phyloP scores from a whole-genome alignment of 1,140 invertebrate genomes.

The Zaprionus gabonicus region DNA sequence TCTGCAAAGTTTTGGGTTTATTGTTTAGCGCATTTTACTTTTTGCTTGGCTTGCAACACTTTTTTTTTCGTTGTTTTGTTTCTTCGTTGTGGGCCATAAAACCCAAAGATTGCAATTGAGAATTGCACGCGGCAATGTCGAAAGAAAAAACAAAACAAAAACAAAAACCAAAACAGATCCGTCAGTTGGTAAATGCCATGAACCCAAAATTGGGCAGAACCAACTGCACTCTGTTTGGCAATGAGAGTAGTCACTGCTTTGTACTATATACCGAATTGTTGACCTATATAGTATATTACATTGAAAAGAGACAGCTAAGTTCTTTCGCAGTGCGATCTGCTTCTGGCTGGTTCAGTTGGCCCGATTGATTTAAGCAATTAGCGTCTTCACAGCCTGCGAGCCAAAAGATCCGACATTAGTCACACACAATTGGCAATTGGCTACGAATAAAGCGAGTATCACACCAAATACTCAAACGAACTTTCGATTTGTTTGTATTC shows the following conservation, averaged over 20 bases:
- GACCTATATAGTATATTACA: slow-evolving; percentile 1
- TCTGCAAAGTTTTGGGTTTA: slow-evolving; percentile 7
- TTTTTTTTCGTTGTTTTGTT: background rate
- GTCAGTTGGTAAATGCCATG: slow-evolving; percentile 42
- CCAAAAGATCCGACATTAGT: slow-evolving; percentile 57
- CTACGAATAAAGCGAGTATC: slow-evolving; percentile 32
- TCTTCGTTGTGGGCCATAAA: slow-evolving; percentile 42
- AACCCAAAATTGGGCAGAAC: slow-evolving; percentile 23
- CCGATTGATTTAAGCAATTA: slow-evolving; percentile 68
- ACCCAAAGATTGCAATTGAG: slow-evolving; percentile 27
- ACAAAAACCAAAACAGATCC: slow-evolving; percentile 1
- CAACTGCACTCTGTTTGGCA: slow-evolving; percentile 12
- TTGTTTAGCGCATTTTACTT: slow-evolving; percentile 18
- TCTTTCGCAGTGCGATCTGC: background rate
- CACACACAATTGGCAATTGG: slow-evolving; percentile 68
- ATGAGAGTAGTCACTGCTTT: background rate
- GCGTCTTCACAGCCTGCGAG: slow-evolving; percentile 40
- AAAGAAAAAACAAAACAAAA: slow-evolving; percentile 29
- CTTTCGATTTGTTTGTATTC: slow-evolving; percentile 57
- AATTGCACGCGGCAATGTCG: slow-evolving; percentile 44
- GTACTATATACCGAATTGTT: background rate
- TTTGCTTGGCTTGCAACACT: slow-evolving; percentile 42
- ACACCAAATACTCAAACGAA: slow-evolving; percentile 26
- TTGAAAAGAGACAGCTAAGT: background rate
- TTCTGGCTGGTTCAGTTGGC: slow-evolving; percentile 1